Evolutionary conservation across 1,140 invertebrate genomes (phyloP), one percentile per base, ranked within the genome.

Genomic region (Pseudobourletiella spinata): DNA sequence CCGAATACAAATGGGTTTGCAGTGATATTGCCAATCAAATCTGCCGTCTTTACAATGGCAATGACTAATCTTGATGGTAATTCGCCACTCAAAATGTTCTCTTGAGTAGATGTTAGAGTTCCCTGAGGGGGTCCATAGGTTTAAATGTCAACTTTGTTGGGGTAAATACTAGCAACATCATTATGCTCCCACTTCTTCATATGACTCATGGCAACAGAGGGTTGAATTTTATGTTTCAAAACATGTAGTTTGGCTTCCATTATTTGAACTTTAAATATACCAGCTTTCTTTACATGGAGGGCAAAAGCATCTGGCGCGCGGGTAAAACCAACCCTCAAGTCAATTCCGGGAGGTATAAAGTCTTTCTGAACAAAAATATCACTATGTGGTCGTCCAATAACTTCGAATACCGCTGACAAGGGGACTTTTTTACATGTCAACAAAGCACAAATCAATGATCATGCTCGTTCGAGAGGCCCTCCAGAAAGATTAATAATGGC

Each of bases 391-490:
- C 60, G 46, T 16, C 71, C 71, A 18, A 65, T 56, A 15, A 73
- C 25, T 58, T 73, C 71, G 61, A 70, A 56, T 3, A 57, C 20
- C n/a, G n/a, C n/a, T n/a, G n/a, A n/a, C n/a, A n/a, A n/a, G n/a
- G n/a, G n/a, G n/a, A n/a, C n/a, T n/a, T n/a, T n/a, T n/a, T n/a
- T n/a, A n/a, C n/a, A n/a, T n/a, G n/a, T n/a, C n/a, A n/a, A n/a
- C n/a, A n/a, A n/a, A n/a, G n/a, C n/a, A n/a, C n/a, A n/a, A n/a
- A n/a, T n/a, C n/a, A n/a, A n/a, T n/a, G n/a, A n/a, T n/a, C n/a
- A n/a, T n/a, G n/a, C n/a, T n/a, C n/a, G n/a, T n/a, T n/a, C n/a
- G n/a, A n/a, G n/a, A n/a, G n/a, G n/a, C n/a, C n/a, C n/a, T n/a
- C n/a, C n/a, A n/a, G n/a, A n/a, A n/a, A n/a, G n/a, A n/a, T n/a